Base-by-base conservation (phyloP, 2,113 vertebrate genomes). In the Emydura subglobosa region DNA sequence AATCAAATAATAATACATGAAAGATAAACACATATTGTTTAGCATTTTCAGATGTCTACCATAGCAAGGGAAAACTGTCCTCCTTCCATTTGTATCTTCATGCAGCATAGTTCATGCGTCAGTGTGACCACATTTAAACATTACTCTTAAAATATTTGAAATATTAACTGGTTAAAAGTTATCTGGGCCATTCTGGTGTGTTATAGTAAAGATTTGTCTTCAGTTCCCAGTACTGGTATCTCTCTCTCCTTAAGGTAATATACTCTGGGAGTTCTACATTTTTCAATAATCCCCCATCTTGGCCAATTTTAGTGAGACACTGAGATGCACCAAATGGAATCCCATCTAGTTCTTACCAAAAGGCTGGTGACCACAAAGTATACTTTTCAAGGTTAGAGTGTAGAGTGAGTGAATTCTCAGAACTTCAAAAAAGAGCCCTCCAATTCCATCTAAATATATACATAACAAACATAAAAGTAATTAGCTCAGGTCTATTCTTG, bases 361-460 rank as follows among this genome's bases (percentile, higher is more conserved):
- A 92, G 91, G 68, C 27, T 55, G 84, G 78, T 59, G 93, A 10
- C 10, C 61, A 96, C 44, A 51, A 87, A 93, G 82, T 79, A 39
- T 8, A 91, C 65, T 82, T 86, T 81, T 97, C 84, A 51, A 88
- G 88, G 86, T 94, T 85, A 87, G 34, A 81, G 27, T 72, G 68
- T 39, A 34, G 31, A 21, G 29, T 54, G 11, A 24, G 44, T 55
- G 53, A 10, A 47, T 95, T 89, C 3, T 17, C 5, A 8, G 61
- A 79, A 44, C 82, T 5, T 51, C 19, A 31, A 0, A 39, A 13
- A 55, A 1, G 31, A 68, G 1, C 27, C 7, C 78, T 72, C 25
- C 25, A 55, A 19, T 34, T 91, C 34, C 76, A 27, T 42, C 39
- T 74, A 74, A 39, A 39, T 31, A 5, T 79, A 34, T 4, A 68